A percentile compares a stretch with the other conserved stretches of the same genome.
These are phyloP conservation scores for Chascanopsetta lugubris DNA, from an alignment of 2,113 vertebrate species.

Conservation along the genomic window DNA sequence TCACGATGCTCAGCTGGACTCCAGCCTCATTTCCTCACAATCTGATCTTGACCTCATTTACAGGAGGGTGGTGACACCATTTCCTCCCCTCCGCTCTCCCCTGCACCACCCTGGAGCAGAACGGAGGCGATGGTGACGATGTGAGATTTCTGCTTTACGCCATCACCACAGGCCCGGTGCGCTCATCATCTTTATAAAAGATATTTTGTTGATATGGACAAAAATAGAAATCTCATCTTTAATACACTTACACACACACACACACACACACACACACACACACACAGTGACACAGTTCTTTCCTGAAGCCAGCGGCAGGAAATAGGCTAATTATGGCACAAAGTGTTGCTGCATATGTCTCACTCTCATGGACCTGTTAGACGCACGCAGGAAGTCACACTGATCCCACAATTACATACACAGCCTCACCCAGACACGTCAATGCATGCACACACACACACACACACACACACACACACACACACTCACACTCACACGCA, in stretches of 20 bases:
- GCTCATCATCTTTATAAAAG: too few species aligned
- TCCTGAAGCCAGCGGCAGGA: slow-evolving; percentile 52
- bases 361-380: slow-evolving; percentile 19
- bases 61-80: neutral
- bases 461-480: slow-evolving; percentile 23
- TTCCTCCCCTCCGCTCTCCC: neutral
- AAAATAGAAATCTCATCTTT: too few species aligned
- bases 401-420: slow-evolving; percentile 55
- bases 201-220: too few species aligned
- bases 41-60: slow-evolving; percentile 25
- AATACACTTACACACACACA: too few species aligned
- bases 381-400: slow-evolving; percentile 55
- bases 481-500: slow-evolving; percentile 21
- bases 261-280: slow-evolving; percentile 5
- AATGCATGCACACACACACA: slow-evolving; percentile 22
- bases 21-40: slow-evolving; percentile 11
- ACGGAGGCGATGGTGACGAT: neutral
- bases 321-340: slow-evolving; percentile 67
- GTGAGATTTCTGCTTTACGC: too few species aligned
- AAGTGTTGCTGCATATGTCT: slow-evolving; percentile 55
- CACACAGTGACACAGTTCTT: slow-evolving; percentile 37
- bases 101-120: too few species aligned
- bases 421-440: slow-evolving; percentile 51
- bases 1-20: neutral
- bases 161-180: too few species aligned